Evolutionary conservation across 2,113 vertebrate species (phyloP).

Genomic region (Lichenostomus cassidix): DNA sequence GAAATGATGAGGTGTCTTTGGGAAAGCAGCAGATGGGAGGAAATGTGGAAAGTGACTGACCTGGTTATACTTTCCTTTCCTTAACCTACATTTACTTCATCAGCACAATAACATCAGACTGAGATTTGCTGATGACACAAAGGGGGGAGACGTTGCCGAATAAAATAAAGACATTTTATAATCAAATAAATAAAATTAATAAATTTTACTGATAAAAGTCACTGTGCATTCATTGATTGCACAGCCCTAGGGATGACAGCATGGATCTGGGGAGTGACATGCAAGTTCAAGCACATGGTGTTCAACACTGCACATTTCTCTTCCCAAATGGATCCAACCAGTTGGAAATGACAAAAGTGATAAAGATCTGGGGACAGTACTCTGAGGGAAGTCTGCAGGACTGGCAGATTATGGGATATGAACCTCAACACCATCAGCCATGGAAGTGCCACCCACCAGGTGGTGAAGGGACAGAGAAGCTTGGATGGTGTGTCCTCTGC

Average conservation of each 20-base stretch:
- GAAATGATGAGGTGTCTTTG: not conserved
- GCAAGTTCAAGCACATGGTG: not conserved
- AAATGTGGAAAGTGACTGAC: not conserved
- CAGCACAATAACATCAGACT: not conserved
- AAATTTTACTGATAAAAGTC: not conserved
- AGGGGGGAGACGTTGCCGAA: not conserved
- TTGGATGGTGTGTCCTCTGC: fast-evolving
- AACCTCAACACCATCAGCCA: not conserved
- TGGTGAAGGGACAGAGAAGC: not conserved
- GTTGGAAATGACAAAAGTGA: not conserved
- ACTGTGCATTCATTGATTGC: not conserved
- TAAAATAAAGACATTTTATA: too few relatives aligned
- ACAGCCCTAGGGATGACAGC: not conserved
- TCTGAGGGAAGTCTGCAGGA: not conserved
- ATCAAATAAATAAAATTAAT: too few relatives aligned
- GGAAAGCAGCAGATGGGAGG: not conserved
- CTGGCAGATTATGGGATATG: not conserved
- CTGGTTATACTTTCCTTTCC: not conserved
- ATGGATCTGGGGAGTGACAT: not conserved
- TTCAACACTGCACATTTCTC: not conserved
- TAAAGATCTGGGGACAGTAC: not conserved
- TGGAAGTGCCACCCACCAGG: not conserved
- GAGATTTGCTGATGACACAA: not conserved
- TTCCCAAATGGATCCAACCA: not conserved
- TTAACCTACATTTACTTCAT: not conserved